phyloP scores from a whole-genome alignment of 2,797 vertebrate genomes.

The Oreortyx pictus region DNA sequence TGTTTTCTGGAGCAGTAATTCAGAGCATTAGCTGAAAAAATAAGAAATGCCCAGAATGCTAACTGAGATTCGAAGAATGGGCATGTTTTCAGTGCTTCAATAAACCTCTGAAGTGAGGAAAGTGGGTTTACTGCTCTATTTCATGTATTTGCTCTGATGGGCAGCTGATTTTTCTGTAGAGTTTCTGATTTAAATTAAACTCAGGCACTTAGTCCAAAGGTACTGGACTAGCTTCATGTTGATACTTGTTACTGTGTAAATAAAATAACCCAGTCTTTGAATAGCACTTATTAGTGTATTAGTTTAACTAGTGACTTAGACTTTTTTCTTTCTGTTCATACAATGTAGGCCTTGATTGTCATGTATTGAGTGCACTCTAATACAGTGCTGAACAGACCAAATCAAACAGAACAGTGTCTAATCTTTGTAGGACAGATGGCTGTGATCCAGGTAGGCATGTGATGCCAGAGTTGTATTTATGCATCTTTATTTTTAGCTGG shows the following conservation, averaged over 20 bases:
- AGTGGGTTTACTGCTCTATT: background rate
- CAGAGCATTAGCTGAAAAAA: background rate
- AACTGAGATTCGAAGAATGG: background rate
- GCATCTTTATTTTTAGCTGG: conserved; percentile 26
- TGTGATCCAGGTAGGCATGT: conserved; percentile 47
- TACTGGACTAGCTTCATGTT: background rate
- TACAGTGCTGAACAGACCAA: background rate
- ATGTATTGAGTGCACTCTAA: background rate
- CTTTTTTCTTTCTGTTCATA: background rate
- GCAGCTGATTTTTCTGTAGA: background rate
- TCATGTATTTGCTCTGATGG: background rate
- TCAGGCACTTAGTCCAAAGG: background rate
- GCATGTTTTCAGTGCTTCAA: background rate
- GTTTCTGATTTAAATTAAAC: background rate
- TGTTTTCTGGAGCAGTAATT: background rate
- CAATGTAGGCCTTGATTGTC: background rate
- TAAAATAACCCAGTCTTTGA: background rate
- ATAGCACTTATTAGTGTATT: background rate
- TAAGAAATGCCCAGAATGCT: background rate
- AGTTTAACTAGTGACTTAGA: background rate
- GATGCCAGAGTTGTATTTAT: background rate
- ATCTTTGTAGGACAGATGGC: conserved; percentile 50
- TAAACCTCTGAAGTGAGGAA: background rate
- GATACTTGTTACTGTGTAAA: background rate
- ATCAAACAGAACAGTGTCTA: conserved; percentile 11